Evolutionary conservation across 2,113 vertebrate genomes (phyloP), one percentile per base, ranked within the genome.

Genomic region (Ranitomeya variabilis): DNA sequence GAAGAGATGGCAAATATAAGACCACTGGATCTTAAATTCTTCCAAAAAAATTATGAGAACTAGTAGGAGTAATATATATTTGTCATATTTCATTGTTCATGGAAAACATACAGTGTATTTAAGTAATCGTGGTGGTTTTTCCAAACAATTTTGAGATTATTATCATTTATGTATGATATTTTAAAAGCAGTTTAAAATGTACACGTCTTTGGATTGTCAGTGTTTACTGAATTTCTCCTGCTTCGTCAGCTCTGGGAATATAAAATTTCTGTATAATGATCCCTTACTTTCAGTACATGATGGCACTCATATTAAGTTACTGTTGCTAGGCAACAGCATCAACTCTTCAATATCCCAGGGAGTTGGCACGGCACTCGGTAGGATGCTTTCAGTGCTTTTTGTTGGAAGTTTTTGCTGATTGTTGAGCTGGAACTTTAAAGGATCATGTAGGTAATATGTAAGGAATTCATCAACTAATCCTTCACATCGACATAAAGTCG

Each of bases 241-340:
- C 81, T 45, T 79, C 85, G 45, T 79, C 54, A 79, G 73, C 74
- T 59, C 59, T 79, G 51, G 87, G 87, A 26, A 85, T 84, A 89
- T 85, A 79, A 79, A 19, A 79, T 89, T 84, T 79, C 87, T 89
- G 73, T 64, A 78, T 89, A 83, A 89, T 84, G 87, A 77, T 77
- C 60, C 73, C 52, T 89, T 62, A 66, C 60, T 89, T 85, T 79
- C 57, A 64, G 71, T 74, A 21, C n/a, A 74, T 54, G 73, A 85
- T 79, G 71, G 87, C 71, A 89, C 79, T 76, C 79, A 76, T 85
- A 85, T 78, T 85, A 89, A 77, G 87, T 83, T 79, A 79, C 60
- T 14, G 87, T 54, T 89, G 73, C 87, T 57, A 85, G 57, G 87
- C 59, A 85, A 89, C 87, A 82, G 51, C 66, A 89, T 89, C 73